A percentile compares a stretch with the other conserved stretches of the same genome.
Conservation (phyloP, 2,797 vertebrate genomes). For the Amblyraja radiata region DNA sequence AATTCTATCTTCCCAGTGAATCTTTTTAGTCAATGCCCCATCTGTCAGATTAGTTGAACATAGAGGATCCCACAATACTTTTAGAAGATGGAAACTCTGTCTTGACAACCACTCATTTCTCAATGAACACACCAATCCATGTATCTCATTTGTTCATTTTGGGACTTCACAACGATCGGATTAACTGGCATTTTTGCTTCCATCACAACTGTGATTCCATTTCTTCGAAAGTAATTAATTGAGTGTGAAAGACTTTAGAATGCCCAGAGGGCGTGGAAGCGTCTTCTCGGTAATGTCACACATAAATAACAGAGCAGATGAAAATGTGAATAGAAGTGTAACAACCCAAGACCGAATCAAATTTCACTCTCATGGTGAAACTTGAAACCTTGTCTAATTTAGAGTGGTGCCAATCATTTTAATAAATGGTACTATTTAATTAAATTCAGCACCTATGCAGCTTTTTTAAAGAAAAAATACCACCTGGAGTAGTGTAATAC, state of each 20-base stretch:
- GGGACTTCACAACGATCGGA: too few species aligned
- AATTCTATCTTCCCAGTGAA: too few species aligned
- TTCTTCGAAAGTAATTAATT: not conserved
- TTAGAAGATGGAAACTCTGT: too few species aligned
- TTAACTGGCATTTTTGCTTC: too few species aligned
- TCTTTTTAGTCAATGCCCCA: too few species aligned
- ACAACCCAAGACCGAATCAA: not conserved
- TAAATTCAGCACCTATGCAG: not conserved
- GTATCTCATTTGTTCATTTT: too few species aligned
- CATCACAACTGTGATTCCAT: too few species aligned
- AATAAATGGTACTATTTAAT: not conserved
- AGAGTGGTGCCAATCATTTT: not conserved
- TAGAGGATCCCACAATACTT: too few species aligned
- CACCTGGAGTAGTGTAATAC: not conserved
- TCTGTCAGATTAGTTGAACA: too few species aligned
- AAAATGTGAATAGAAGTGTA: not conserved
- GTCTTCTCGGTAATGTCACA: not conserved
- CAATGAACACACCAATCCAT: too few species aligned
- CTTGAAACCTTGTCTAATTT: not conserved
- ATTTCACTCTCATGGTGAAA: not conserved
- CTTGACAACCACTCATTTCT: too few species aligned
- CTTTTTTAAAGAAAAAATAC: not conserved
- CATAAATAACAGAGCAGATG: not conserved
- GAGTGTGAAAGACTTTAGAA: not conserved
- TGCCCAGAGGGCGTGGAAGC: not conserved